Evolutionary conservation across 2,113 vertebrate species (phyloP), one percentile per base, ranked within the genome.

Genomic region (Pantherophis guttatus): DNA sequence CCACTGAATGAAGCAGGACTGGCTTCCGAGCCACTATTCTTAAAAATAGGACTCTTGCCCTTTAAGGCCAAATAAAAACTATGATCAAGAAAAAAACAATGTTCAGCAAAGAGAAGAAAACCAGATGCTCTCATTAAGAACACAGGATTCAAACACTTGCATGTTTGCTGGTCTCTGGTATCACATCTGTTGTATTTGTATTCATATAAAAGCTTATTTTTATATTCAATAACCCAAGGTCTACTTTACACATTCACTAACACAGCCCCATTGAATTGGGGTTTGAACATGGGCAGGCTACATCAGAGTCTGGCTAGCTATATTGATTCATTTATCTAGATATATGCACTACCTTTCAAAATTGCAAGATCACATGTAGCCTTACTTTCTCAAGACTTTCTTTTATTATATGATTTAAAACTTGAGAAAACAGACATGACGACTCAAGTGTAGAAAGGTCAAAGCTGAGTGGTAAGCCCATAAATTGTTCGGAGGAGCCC

Each of bases 91-190:
- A 52, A 54, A 52, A 52, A 54, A 53, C 62, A 93, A 87, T 21
- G 8, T 33, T 94, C 57, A 23, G 87, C 21, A 26, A 48, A 94
- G 95, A 94, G 95, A 96, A 91, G 75, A 94, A 97, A 96, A 33
- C 89, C 97, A 96, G 96, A 95, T 96, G 96, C 93, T 96, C 89
- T 91, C 89, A 94, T 26, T 89, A 70, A 93, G 88, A 94, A 92
- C 85, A 70, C 75, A 95, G 87, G 57, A 90, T 65, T 90, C 94
- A 94, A 94, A 15, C 93, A 92, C 90, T 94, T 90, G 93, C 93
- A 93, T 23, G 65, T 0, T 4, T 91, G 13, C 93, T 0, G 0
- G 65, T 94, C 95, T 95, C 95, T 93, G 91, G 94, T 3, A 86
- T 88, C 91, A 95, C 94, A 92, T 70, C 75, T 92, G 89, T 58